These are phyloP conservation scores for Spea bombifrons DNA, from an alignment of 2,113 vertebrate species.

Conservation along the genomic window DNA sequence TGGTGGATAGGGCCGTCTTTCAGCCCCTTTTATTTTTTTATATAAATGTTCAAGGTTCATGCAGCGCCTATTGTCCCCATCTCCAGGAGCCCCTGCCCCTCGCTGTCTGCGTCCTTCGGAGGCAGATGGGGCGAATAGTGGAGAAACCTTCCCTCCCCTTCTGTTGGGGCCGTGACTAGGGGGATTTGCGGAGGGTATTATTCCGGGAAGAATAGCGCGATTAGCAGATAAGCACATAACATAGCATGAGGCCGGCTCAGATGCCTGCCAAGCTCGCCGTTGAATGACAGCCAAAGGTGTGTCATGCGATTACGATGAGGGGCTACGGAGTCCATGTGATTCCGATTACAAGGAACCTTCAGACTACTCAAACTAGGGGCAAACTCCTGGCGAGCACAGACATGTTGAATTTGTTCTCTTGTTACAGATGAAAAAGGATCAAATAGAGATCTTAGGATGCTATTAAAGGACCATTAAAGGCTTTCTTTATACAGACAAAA, in stretches of 20 bases:
- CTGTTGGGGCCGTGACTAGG: constrained; percentile 54
- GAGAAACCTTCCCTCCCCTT: constrained; percentile 26
- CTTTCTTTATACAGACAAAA: no score
- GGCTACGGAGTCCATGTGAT: constrained; percentile 6
- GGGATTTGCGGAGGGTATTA: constrained; percentile 73
- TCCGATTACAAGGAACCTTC: constrained; percentile 8
- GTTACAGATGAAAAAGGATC: constrained; percentile 27
- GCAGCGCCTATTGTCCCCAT: neutral
- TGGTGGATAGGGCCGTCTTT: no score
- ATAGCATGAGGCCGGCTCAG: constrained; percentile 73
- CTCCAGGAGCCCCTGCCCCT: neutral
- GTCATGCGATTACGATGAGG: constrained; percentile 70
- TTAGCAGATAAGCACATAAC: constrained; percentile 73
- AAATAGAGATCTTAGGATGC: constrained; percentile 30
- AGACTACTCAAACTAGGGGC: neutral
- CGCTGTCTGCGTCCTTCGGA: constrained; percentile 32
- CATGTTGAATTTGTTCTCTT: constrained; percentile 12
- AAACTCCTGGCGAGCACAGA: constrained; percentile 9
- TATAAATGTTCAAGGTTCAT: no score
- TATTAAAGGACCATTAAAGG: constrained; percentile 28
- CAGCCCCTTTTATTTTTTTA: no score
- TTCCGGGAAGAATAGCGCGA: constrained; percentile 74
- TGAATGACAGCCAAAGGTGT: constrained; percentile 66
- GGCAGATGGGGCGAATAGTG: constrained; percentile 74
- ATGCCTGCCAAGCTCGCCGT: constrained; percentile 64